Evolutionary conservation across 2,888 invertebrate genomes (phyloP).

Genomic region (Watsonalla cultraria): DNA sequence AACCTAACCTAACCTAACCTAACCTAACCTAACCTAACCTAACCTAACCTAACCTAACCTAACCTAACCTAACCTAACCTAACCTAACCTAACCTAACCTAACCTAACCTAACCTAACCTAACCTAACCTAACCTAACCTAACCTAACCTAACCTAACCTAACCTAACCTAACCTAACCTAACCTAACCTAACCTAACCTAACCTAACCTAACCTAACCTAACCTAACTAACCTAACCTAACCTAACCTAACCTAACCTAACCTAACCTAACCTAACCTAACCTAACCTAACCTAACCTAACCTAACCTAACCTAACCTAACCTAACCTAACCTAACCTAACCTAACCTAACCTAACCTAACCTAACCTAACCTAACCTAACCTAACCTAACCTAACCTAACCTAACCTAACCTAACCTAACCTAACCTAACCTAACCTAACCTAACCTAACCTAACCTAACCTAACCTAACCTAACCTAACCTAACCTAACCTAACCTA

Average conservation of each 20-base stretch:
- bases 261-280: conserved; percentile 16
- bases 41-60: conserved; percentile 20
- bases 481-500: conserved; percentile 13
- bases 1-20: conserved; percentile 18
- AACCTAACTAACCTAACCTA: conserved; percentile 19
- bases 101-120: conserved; percentile 14
- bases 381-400: conserved; percentile 10
- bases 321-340: conserved; percentile 17
- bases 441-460: conserved; percentile 10
- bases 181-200: no score
- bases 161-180: no score
- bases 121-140: conserved; percentile 16
- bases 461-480: conserved; percentile 17
- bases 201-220: no score
- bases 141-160: no score
- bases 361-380: conserved; percentile 16
- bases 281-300: conserved; percentile 15
- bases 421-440: conserved; percentile 16
- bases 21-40: conserved; percentile 17
- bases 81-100: conserved; percentile 14
- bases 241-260: conserved; percentile 18
- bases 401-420: conserved; percentile 15
- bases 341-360: conserved; percentile 17
- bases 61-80: conserved; percentile 16
- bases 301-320: conserved; percentile 14